Evolutionary conservation across 2,797 vertebrate species (phyloP).

Genomic region (Benthosema pterotum): DNA sequence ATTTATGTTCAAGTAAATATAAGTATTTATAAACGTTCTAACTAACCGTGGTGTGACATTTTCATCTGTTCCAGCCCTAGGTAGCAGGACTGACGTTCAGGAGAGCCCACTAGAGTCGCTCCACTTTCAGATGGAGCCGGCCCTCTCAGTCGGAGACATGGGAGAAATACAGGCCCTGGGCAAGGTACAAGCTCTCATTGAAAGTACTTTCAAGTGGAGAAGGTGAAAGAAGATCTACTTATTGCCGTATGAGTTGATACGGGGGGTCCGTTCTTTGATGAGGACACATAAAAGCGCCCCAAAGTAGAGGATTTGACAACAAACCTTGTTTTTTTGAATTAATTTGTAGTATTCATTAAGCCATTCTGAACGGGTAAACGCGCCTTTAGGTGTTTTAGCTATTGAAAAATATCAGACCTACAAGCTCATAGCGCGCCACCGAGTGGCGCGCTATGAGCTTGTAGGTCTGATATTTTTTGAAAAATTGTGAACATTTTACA

Average conservation of each 20-base stretch:
- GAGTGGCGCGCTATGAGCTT: too few relatives aligned
- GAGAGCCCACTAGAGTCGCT: slow-evolving; percentile 51
- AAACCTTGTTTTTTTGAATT: not conserved
- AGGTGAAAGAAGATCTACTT: not conserved
- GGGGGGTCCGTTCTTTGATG: too few relatives aligned
- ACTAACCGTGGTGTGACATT: too few relatives aligned
- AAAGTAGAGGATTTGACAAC: slow-evolving; percentile 23
- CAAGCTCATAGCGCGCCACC: too few relatives aligned
- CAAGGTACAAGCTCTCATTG: slow-evolving; percentile 58
- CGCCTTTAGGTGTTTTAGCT: too few relatives aligned
- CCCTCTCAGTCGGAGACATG: slow-evolving; percentile 45
- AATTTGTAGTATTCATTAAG: not conserved
- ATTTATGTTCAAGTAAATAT: too few relatives aligned
- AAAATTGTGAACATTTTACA: too few relatives aligned
- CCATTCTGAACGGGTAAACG: too few relatives aligned
- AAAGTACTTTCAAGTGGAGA: not conserved
- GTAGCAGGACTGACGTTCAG: slow-evolving; percentile 18
- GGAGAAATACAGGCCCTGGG: slow-evolving; percentile 47
- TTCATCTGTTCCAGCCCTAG: too few relatives aligned
- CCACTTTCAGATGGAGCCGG: slow-evolving; percentile 37
- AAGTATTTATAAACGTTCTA: too few relatives aligned
- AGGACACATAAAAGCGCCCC: not conserved
- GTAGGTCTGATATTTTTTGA: too few relatives aligned
- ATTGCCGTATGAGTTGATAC: not conserved
- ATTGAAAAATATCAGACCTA: too few relatives aligned